Evolutionary conservation across 2,113 vertebrate species (phyloP).

Genomic region (Apeltes quadracus): DNA sequence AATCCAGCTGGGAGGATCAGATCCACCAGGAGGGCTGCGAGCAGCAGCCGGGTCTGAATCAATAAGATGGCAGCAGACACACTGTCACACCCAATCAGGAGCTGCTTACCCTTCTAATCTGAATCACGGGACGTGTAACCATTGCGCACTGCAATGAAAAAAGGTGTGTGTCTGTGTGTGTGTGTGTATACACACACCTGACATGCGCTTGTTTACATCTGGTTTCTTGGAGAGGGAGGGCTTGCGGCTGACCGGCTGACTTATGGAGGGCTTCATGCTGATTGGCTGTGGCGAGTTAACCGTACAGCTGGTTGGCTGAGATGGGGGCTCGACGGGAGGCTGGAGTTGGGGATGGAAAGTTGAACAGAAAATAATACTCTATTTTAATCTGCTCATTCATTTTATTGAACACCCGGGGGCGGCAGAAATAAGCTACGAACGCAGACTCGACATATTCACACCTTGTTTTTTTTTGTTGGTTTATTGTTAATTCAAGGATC

Average conservation of each 20-base stretch:
- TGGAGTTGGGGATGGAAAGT: slow-evolving; percentile 24
- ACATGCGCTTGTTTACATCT: slow-evolving; percentile 58
- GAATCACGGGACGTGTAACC: background rate
- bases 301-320: slow-evolving; percentile 35
- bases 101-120: background rate
- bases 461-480: background rate
- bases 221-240: slow-evolving; percentile 62
- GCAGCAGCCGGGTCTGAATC: slow-evolving; percentile 55
- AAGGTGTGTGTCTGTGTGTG: background rate
- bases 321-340: slow-evolving; percentile 36
- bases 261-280: slow-evolving; percentile 37
- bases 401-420: background rate
- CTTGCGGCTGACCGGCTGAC: slow-evolving; percentile 63
- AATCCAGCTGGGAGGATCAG: slow-evolving; percentile 84
- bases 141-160: background rate
- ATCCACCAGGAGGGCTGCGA: slow-evolving; percentile 30
- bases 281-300: slow-evolving; percentile 36
- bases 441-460: background rate
- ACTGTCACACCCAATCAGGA: background rate
- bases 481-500: background rate
- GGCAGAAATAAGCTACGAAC: background rate
- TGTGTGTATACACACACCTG: slow-evolving; percentile 59
- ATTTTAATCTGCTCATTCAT: background rate
- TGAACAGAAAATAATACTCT: background rate
- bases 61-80: slow-evolving; percentile 28